A percentile compares a stretch with the other conserved stretches of the same genome.
These are phyloP conservation scores for Periophthalmus modestus DNA, from an alignment of 2,113 vertebrate genomes.

Conservation along the genomic window DNA sequence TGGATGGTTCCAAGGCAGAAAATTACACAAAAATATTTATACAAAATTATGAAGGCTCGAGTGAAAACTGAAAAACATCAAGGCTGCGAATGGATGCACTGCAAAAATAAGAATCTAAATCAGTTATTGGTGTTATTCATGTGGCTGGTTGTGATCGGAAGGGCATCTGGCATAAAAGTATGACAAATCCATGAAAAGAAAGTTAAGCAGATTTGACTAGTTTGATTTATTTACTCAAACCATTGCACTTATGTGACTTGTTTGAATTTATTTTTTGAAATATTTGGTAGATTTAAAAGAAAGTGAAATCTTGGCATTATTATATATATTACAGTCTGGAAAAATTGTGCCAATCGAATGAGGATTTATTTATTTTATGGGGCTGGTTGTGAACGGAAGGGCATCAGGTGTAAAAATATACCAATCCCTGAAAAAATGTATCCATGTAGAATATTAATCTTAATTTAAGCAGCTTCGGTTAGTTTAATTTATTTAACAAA, in stretches of 20 bases:
- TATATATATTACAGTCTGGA: neutral
- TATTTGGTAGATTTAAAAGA: neutral
- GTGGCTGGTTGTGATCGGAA: neutral
- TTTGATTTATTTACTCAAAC: neutral
- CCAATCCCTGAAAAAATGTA: no score
- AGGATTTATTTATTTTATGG: no score
- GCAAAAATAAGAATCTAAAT: neutral
- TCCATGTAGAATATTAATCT: no score
- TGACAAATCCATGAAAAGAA: neutral
- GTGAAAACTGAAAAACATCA: constrained; percentile 48
- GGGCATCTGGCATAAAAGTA: neutral
- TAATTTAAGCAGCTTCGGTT: no score
- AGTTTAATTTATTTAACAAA: no score
- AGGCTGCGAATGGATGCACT: constrained; percentile 52
- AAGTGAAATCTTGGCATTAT: neutral
- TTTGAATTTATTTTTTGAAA: neutral
- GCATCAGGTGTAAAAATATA: no score
- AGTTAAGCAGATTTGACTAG: neutral
- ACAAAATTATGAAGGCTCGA: constrained; percentile 69
- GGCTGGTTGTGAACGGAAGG: no score
- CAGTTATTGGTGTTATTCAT: neutral
- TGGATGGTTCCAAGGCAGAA: constrained; percentile 66
- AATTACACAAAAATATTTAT: constrained; percentile 56
- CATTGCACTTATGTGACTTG: neutral
- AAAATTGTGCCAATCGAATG: neutral